phyloP scores from a whole-genome alignment of 1,140 invertebrate species.

The Drosophila navojoa region DNA sequence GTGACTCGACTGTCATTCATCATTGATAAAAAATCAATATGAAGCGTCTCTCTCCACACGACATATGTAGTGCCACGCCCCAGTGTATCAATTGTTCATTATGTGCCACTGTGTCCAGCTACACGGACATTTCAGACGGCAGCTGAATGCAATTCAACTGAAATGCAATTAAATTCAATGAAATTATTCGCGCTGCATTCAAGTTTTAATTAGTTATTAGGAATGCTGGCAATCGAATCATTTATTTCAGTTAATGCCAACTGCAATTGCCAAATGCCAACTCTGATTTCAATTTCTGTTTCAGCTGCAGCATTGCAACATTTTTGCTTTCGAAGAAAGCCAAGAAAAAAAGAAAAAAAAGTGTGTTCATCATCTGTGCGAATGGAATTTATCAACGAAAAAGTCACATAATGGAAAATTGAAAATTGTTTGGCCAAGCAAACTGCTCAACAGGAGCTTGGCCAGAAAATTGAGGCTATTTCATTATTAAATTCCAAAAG shows the following conservation, averaged over 20 bases:
- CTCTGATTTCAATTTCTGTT: conserved; percentile 47
- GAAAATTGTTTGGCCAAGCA: conserved; percentile 40
- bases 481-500: conserved; percentile 79
- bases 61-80: conserved; percentile 6
- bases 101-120: neutral
- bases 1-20: conserved; percentile 50
- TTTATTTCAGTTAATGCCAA: conserved; percentile 44
- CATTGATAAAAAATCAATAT: conserved; percentile 68
- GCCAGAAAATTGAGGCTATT: conserved; percentile 62
- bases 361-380: conserved; percentile 38
- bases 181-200: conserved; percentile 46
- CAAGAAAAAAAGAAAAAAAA: conserved; percentile 17
- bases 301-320: conserved; percentile 15
- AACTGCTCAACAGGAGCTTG: neutral
- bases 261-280: conserved; percentile 28
- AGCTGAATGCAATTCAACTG: conserved; percentile 27
- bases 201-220: conserved; percentile 77
- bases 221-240: conserved; percentile 51
- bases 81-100: conserved; percentile 1
- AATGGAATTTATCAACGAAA: conserved; percentile 68
- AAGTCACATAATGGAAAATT: conserved; percentile 50
- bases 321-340: conserved; percentile 1
- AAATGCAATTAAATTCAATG: conserved; percentile 36
- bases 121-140: neutral
- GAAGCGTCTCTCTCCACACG: neutral